These are phyloP conservation scores for Acropora yongei DNA, from an alignment of 64 coral and sea anemone species.

Conservation along the genomic window DNA sequence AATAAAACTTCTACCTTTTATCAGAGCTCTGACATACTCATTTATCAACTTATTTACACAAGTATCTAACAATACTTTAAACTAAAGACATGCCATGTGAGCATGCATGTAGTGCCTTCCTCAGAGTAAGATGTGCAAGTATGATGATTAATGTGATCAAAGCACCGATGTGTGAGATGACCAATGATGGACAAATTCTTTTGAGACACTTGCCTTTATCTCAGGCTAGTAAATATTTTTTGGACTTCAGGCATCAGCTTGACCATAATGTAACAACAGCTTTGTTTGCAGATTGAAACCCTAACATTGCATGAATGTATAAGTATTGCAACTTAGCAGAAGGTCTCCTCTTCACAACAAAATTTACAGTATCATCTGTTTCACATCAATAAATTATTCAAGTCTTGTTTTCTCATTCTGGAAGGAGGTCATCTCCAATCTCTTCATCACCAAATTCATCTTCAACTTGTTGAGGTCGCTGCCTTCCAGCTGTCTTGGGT, in stretches of 20 bases:
- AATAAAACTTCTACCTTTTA: not conserved
- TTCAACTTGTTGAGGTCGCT: slow-evolving; percentile 72
- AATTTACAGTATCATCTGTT: too few species aligned
- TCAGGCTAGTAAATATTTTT: not conserved
- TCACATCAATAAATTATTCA: not conserved
- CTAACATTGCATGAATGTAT: too few species aligned
- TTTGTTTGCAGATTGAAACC: too few species aligned
- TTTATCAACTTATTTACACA: not conserved
- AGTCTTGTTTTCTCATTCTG: slow-evolving; percentile 57
- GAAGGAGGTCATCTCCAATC: slow-evolving; percentile 94
- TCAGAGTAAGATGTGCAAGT: too few species aligned
- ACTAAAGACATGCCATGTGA: not conserved
- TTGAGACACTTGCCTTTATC: not conserved
- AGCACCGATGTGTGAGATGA: too few species aligned
- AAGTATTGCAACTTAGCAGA: too few species aligned
- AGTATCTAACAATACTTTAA: not conserved
- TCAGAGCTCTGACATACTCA: not conserved
- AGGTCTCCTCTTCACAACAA: too few species aligned
- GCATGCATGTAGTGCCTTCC: not conserved
- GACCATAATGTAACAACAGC: too few species aligned
- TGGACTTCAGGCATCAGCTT: too few species aligned
- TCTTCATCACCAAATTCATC: slow-evolving; percentile 99
- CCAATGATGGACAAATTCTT: too few species aligned
- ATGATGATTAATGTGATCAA: too few species aligned
- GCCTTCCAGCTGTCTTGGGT: slow-evolving; percentile 95